Evolutionary conservation across 2,113 vertebrate species (phyloP).

Genomic region (Clarias macrocephalus): DNA sequence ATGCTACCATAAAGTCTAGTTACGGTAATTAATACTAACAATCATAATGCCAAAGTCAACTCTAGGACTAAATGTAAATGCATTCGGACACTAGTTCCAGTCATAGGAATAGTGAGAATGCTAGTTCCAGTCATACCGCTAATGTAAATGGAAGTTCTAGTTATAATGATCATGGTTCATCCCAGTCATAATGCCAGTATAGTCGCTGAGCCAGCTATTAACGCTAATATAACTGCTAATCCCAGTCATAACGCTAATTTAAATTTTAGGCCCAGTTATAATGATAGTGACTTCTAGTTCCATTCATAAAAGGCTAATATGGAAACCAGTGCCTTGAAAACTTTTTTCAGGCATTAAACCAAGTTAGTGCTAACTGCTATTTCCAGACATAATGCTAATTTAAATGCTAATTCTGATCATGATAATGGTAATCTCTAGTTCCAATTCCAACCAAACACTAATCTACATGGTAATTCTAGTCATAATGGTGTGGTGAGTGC

Average conservation of each 20-base stretch:
- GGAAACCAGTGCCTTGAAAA: neutral
- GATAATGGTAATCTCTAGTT: no score
- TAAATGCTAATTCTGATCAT: no score
- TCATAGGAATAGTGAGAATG: neutral
- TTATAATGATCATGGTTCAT: neutral
- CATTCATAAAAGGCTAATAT: neutral
- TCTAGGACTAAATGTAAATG: neutral
- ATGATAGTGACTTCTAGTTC: neutral
- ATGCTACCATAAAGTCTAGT: no score
- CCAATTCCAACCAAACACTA: no score
- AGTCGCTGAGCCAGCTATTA: neutral
- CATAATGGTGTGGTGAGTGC: no score
- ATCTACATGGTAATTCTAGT: no score
- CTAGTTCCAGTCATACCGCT: neutral
- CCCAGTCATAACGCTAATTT: neutral
- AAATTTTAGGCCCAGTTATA: neutral
- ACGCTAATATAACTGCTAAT: neutral
- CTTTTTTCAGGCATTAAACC: neutral
- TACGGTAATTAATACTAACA: no score
- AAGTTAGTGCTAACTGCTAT: neutral
- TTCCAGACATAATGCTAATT: no score
- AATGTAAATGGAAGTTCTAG: neutral
- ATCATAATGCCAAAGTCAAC: no score
- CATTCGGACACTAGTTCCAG: neutral
- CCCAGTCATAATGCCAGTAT: neutral